A percentile compares a stretch with the other conserved stretches of the same genome.
Evolutionary conservation across 2,113 vertebrate species (phyloP).

Genomic region (Notarius lentiginosus): DNA sequence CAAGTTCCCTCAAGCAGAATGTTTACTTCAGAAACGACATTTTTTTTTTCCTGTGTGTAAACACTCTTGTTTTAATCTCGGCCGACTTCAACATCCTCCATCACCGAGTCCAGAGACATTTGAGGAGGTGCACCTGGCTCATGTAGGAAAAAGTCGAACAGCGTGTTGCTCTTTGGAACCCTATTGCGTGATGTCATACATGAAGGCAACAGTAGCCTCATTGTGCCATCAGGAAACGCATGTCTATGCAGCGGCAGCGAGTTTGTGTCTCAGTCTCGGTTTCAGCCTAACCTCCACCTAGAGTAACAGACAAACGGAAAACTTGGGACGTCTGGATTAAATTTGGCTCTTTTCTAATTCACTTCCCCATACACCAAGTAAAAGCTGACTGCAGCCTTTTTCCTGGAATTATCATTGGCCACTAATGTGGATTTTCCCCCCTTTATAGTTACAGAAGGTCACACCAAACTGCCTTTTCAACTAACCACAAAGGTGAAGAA

Average conservation of each 20-base stretch:
- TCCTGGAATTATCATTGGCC: slow-evolving; percentile 2
- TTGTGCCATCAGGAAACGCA: slow-evolving; percentile 39
- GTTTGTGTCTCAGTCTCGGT: not conserved
- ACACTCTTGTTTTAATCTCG: not conserved
- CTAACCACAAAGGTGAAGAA: slow-evolving; percentile 19
- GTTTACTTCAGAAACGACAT: not conserved
- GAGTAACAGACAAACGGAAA: slow-evolving; percentile 1
- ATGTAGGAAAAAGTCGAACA: not conserved
- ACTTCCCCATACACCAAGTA: not conserved
- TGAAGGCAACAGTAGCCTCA: slow-evolving; percentile 40
- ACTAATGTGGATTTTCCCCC: not conserved
- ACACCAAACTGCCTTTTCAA: not conserved
- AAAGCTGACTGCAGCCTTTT: not conserved
- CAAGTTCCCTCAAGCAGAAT: not conserved
- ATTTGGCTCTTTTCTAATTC: not conserved
- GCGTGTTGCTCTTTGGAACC: slow-evolving; percentile 15
- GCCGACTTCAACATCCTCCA: slow-evolving; percentile 2
- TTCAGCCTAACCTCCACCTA: not conserved
- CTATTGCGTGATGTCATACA: slow-evolving; percentile 29
- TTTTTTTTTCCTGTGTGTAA: not conserved
- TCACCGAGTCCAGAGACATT: not conserved
- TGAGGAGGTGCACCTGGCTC: slow-evolving; percentile 20
- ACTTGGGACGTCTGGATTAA: not conserved
- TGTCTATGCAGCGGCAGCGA: not conserved
- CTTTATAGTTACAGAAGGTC: not conserved